A percentile compares a stretch with the other conserved stretches of the same genome.
Conservation (phyloP, 30 jellyfish, hydroid and myxozoan genomes). For the Aurelia aurita complex sp. Pacific region DNA sequence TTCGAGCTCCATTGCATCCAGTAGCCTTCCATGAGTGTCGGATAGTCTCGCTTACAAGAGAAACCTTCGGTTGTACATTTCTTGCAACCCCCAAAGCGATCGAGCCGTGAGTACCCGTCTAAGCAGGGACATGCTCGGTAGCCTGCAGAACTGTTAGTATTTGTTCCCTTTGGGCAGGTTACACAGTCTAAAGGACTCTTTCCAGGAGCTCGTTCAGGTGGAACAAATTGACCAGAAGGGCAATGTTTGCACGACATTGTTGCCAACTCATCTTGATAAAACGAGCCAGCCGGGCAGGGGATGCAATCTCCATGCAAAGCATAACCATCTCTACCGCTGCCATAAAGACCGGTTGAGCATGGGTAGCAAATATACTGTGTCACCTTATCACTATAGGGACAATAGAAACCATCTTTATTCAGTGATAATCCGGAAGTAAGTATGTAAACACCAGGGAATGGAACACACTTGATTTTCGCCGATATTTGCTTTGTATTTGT, state of each 20-base stretch:
- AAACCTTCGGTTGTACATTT: conserved; percentile 31
- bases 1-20: conserved; percentile 52
- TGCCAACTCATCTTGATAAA: conserved; percentile 63
- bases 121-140: conserved; percentile 60
- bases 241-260: conserved; percentile 42
- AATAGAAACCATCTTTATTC: conserved; percentile 31
- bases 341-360: conserved; percentile 26
- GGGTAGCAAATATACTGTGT: conserved; percentile 17
- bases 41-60: conserved; percentile 31
- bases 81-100: conserved; percentile 47
- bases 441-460: conserved; percentile 10
- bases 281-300: conserved; percentile 60
- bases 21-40: conserved; percentile 21
- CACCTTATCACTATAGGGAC: not conserved
- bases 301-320: conserved; percentile 1
- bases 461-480: conserved; percentile 39
- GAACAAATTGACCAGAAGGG: conserved; percentile 61
- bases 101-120: conserved; percentile 36
- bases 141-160: conserved; percentile 54
- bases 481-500: not conserved
- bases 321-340: not conserved
- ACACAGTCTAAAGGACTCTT: conserved; percentile 35
- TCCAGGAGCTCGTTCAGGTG: conserved; percentile 49
- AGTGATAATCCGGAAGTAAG: not conserved
- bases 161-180: conserved; percentile 67